These are phyloP conservation scores for Cataglyphis rosenhaueri DNA, from an alignment of 2,888 invertebrate genomes.

Conservation along the genomic window DNA sequence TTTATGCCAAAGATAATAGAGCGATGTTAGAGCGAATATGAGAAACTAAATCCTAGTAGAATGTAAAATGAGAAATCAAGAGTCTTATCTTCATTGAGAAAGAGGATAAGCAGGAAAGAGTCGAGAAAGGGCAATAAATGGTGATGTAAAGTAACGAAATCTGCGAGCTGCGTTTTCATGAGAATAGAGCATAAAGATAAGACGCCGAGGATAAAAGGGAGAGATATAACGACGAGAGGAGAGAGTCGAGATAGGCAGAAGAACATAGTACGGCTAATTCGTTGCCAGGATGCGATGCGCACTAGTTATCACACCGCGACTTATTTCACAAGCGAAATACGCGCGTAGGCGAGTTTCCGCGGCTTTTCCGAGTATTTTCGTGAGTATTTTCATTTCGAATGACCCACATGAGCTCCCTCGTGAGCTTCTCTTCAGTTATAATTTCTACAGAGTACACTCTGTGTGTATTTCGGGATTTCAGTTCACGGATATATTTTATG, in stretches of 20 bases:
- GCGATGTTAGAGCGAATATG: background rate
- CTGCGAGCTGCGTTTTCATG: slow-evolving; percentile 40
- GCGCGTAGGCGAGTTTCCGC: slow-evolving; percentile 65
- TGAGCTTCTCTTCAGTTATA: background rate
- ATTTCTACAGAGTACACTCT: background rate
- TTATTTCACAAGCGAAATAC: slow-evolving; percentile 67
- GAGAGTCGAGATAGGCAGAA: slow-evolving; percentile 42
- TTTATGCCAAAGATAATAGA: background rate
- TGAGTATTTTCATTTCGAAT: slow-evolving; percentile 12
- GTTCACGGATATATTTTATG: background rate
- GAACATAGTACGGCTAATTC: slow-evolving; percentile 73
- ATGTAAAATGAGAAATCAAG: slow-evolving; percentile 36
- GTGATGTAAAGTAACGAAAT: slow-evolving; percentile 46
- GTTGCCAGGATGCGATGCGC: slow-evolving; percentile 74
- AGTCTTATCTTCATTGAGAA: slow-evolving; percentile 26
- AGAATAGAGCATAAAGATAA: slow-evolving; percentile 26
- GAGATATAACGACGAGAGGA: slow-evolving; percentile 10
- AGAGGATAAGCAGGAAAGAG: slow-evolving; percentile 41
- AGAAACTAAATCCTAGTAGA: background rate
- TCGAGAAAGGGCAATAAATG: slow-evolving; percentile 28
- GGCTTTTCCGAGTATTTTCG: slow-evolving; percentile 66
- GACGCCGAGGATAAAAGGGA: slow-evolving; percentile 22
- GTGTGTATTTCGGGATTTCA: background rate
- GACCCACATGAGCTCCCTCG: background rate
- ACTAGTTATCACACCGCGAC: slow-evolving; percentile 73